Evolutionary conservation across 2,113 vertebrate species (phyloP).

Genomic region (Prolemur simus): DNA sequence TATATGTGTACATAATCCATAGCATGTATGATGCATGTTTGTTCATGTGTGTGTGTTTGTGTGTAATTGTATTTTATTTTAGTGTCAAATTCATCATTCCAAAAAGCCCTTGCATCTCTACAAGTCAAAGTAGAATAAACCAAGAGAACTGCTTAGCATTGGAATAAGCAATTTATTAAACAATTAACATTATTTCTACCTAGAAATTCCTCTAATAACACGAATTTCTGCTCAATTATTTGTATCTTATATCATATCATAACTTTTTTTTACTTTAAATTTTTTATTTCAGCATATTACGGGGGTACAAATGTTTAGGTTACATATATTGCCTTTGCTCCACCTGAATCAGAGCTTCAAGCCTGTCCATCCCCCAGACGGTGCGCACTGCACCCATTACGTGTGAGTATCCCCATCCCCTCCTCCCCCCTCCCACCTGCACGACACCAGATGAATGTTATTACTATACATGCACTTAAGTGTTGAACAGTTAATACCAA

Average conservation of each 20-base stretch:
- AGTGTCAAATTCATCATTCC: neutral
- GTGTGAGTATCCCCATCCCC: too few relatives aligned
- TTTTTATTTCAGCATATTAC: too few relatives aligned
- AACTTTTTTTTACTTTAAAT: neutral
- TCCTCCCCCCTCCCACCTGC: too few relatives aligned
- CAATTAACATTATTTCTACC: neutral
- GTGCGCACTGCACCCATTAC: too few relatives aligned
- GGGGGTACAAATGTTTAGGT: too few relatives aligned
- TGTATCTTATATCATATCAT: neutral
- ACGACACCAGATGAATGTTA: too few relatives aligned
- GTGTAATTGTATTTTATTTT: neutral
- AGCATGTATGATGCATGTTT: neutral
- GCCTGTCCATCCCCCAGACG: too few relatives aligned
- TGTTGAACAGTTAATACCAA: too few relatives aligned
- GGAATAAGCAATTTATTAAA: neutral
- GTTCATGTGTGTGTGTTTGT: neutral
- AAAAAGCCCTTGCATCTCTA: neutral
- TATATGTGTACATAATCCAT: neutral
- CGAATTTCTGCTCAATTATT: neutral
- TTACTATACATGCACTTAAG: too few relatives aligned
- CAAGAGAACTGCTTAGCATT: neutral
- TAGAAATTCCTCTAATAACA: neutral
- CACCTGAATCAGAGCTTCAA: too few relatives aligned
- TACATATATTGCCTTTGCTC: too few relatives aligned
- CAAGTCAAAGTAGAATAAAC: neutral